Conservation (phyloP, 2,888 invertebrate genomes). For the Eupithecia subumbrata region DNA sequence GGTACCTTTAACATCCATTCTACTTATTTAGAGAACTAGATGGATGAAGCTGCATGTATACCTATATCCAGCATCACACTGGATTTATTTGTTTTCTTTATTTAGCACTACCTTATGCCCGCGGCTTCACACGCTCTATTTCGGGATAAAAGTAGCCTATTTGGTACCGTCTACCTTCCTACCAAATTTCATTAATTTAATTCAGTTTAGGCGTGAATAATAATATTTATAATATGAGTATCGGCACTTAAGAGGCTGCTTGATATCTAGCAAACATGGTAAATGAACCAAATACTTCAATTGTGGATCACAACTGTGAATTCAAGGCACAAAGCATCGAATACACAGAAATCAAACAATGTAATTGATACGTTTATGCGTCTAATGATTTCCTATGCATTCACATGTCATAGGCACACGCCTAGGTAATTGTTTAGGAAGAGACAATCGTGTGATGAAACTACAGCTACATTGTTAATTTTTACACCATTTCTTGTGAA, state of each 20-base stretch:
- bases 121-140: no score
- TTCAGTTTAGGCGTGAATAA: no score
- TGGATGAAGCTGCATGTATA: background rate
- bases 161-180: no score
- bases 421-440: conserved; percentile 16
- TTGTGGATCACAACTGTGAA: background rate
- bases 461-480: conserved; percentile 28
- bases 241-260: no score
- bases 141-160: no score
- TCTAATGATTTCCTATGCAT: conserved; percentile 32
- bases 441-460: conserved; percentile 30
- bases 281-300: background rate
- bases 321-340: conserved; percentile 3
- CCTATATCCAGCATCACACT: no score
- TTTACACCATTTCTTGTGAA: conserved; percentile 31
- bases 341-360: conserved; percentile 9
- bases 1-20: background rate
- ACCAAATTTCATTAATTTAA: no score
- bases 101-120: no score
- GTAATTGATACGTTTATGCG: conserved; percentile 17
- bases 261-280: no score
- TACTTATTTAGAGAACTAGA: background rate
- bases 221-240: no score
- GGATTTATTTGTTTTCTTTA: no score
- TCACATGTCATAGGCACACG: conserved; percentile 31